These are phyloP conservation scores for Pyxicephalus adspersus DNA, from an alignment of 2,113 vertebrate species.

Conservation along the genomic window DNA sequence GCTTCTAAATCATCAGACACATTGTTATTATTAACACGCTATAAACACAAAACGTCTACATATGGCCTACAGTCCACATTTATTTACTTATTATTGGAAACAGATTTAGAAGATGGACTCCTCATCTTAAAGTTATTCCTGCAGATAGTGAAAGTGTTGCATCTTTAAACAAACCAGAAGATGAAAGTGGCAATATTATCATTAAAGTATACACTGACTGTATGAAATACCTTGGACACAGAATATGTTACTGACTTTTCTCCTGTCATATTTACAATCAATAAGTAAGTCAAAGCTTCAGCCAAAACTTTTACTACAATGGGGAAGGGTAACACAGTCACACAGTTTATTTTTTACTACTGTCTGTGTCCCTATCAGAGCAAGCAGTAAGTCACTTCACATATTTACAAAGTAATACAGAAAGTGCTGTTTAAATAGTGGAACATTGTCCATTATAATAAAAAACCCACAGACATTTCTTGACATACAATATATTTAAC, in stretches of 20 bases:
- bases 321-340: too few species aligned
- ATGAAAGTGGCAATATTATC: not conserved
- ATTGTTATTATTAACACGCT: slow-evolving; percentile 22
- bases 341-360: too few species aligned
- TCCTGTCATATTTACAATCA: not conserved
- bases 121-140: slow-evolving; percentile 17
- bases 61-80: slow-evolving; percentile 17
- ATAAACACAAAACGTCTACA: slow-evolving; percentile 35
- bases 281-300: not conserved
- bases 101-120: not conserved
- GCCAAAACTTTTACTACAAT: not conserved
- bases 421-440: too few species aligned
- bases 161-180: slow-evolving; percentile 9
- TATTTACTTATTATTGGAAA: slow-evolving; percentile 23
- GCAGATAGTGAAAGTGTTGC: not conserved
- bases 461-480: too few species aligned
- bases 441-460: too few species aligned
- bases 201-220: not conserved
- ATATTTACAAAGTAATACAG: too few species aligned
- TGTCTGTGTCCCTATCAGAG: too few species aligned
- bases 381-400: too few species aligned
- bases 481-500: too few species aligned
- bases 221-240: slow-evolving; percentile 1
- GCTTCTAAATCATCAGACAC: slow-evolving; percentile 14
- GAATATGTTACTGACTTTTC: too few species aligned